phyloP scores from a whole-genome alignment of 1,140 invertebrate species.

The Drosophila gunungcola region DNA sequence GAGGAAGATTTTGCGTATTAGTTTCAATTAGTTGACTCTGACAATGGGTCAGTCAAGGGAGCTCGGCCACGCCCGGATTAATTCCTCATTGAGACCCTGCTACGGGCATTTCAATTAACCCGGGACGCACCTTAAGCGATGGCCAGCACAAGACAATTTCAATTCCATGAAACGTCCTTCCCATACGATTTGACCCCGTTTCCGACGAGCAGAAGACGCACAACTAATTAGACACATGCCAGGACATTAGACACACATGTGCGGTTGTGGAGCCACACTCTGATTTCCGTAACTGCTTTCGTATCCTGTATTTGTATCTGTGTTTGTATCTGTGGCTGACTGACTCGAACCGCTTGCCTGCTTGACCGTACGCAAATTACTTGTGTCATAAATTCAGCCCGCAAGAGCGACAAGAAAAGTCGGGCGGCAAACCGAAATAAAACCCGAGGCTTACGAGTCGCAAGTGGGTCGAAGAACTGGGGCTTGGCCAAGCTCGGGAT shows the following conservation, averaged over 20 bases:
- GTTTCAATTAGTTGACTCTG: conserved; percentile 61
- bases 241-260: conserved; percentile 53
- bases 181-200: conserved; percentile 67
- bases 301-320: conserved; percentile 1
- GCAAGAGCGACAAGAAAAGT: conserved; percentile 69
- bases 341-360: conserved; percentile 34
- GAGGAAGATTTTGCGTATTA: conserved; percentile 62
- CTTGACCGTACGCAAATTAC: conserved; percentile 83
- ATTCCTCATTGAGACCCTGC: conserved; percentile 55
- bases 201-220: conserved; percentile 68
- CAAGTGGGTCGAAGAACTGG: conserved; percentile 68
- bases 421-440: conserved; percentile 58
- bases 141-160: conserved; percentile 65
- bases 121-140: conserved; percentile 68
- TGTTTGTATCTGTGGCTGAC: conserved; percentile 21
- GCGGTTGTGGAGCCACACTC: conserved; percentile 9
- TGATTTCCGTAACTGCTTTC: conserved; percentile 31
- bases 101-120: conserved; percentile 79
- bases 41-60: conserved; percentile 54
- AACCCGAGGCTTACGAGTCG: conserved; percentile 67
- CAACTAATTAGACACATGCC: conserved; percentile 83
- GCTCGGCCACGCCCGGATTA: conserved; percentile 50
- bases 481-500: conserved; percentile 34
- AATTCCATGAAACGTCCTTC: conserved; percentile 59
- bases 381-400: conserved; percentile 78